Base-by-base conservation (phyloP, 2,888 invertebrate species). In the Zeuzera pyrina region DNA sequence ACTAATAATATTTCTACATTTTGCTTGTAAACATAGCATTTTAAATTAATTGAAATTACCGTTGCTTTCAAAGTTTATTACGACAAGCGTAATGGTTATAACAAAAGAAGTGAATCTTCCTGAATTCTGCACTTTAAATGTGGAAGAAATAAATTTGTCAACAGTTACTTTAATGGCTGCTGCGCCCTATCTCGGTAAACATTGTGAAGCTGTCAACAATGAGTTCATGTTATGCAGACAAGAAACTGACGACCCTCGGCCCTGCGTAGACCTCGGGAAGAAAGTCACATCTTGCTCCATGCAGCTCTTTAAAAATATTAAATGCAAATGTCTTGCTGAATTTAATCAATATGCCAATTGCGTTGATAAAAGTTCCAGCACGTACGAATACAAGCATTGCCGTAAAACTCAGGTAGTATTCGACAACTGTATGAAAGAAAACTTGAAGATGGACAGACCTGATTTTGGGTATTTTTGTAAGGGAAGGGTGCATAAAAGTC, bases 191-290 rank as follows among this genome's bases (percentile, higher is more conserved):
- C 77, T 98, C 51, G 98, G 97, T 43, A 95, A 94, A 73, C 87
- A 89, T 51, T 99, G 99, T 73, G 95, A 98, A 77, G 71, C 81
- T 33, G 84, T 91, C 48, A 95, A 94, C 77, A 97, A 96, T 91
- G 97, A 98, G 73, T 98, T 93, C 62, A 91, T 96, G 88, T 76
- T 98, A 24, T 98, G 98, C 50, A 87, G 91, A n/a, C 58, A 84
- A 13, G 96, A 97, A 69, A 72, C 87, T 22, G 72, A 87, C 4
- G 97, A 98, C 72, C 93, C 96, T 0, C 85, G 96, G 15, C 87
- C 89, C 47, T 98, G 98, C 59, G 12, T 98, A 3, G 74, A 86
- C 0, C 91, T 95, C 55, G 97, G 98, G 1, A 95, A 93, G 71
- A 89, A 86, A 2, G 95, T 98, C 1, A 98, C 97, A 0, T 81